phyloP scores from a whole-genome alignment of 1,140 invertebrate species.

The Limonius californicus region DNA sequence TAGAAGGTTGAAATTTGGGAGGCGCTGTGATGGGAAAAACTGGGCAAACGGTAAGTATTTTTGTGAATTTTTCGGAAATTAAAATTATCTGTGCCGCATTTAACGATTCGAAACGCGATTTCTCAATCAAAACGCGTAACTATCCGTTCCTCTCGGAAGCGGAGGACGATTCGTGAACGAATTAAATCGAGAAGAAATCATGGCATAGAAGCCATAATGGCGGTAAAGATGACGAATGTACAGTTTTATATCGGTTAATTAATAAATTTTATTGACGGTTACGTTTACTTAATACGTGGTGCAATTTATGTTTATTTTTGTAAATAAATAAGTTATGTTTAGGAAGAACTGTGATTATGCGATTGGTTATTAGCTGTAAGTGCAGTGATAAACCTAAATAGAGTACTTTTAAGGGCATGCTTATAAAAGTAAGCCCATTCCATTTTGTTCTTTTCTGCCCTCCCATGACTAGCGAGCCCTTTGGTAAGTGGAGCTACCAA shows the following conservation, averaged over 20 bases:
- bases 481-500: background rate
- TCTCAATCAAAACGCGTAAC: no score
- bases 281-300: background rate
- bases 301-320: background rate
- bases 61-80: background rate
- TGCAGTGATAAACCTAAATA: no score
- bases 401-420: conserved; percentile 21
- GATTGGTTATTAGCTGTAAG: no score
- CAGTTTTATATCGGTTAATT: conserved; percentile 15
- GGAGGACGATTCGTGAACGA: background rate
- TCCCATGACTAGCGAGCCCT: background rate
- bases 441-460: conserved; percentile 7
- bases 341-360: no score
- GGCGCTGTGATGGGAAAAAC: conserved; percentile 56
- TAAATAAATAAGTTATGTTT: no score
- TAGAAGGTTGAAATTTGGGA: conserved; percentile 52
- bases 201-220: conserved; percentile 40
- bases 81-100: no score
- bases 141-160: no score
- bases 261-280: background rate
- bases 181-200: conserved; percentile 10
- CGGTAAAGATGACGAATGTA: conserved; percentile 40
- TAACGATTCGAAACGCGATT: no score
- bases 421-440: background rate
- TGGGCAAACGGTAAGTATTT: conserved; percentile 51